A percentile compares a stretch with the other conserved stretches of the same genome.
phyloP scores from a whole-genome alignment of 2,797 vertebrate genomes.

The Pseudomugil gertrudae region DNA sequence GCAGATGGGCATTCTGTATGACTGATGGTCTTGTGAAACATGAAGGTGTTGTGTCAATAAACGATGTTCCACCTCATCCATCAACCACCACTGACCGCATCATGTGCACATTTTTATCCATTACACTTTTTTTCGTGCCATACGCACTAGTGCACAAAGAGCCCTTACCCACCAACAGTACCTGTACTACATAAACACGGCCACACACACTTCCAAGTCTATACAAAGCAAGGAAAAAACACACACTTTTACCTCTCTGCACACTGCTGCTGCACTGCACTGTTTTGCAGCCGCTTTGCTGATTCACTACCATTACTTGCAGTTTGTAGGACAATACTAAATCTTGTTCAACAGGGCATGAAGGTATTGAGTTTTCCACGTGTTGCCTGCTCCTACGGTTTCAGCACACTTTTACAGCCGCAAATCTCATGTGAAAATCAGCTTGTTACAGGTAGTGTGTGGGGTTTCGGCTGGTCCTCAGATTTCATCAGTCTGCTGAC shows the following conservation, averaged over 20 bases:
- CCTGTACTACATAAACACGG: constrained; percentile 31
- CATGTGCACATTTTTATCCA: constrained; percentile 64
- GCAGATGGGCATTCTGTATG: constrained; percentile 73
- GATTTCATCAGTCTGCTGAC: constrained; percentile 3
- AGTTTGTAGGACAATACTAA: constrained; percentile 46
- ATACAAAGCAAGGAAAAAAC: constrained; percentile 14
- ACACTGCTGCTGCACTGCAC: constrained; percentile 7
- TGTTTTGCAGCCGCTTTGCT: constrained; percentile 3
- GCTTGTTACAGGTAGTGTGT: constrained; percentile 3
- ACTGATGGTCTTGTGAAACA: constrained; percentile 79
- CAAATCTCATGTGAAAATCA: constrained; percentile 25
- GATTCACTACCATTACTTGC: constrained; percentile 24
- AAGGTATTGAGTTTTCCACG: constrained; percentile 59
- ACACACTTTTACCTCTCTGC: constrained; percentile 2
- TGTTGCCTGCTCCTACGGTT: constrained; percentile 39
- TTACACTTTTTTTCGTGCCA: constrained; percentile 29
- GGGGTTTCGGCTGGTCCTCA: constrained; percentile 7
- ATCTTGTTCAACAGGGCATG: constrained; percentile 58
- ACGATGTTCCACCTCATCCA: constrained; percentile 74
- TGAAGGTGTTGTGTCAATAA: constrained; percentile 83
- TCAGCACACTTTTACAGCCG: constrained; percentile 23
- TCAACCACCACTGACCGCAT: constrained; percentile 67
- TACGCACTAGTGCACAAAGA: constrained; percentile 8
- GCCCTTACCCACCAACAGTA: constrained; percentile 1
- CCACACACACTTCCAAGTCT: constrained; percentile 23